These are phyloP conservation scores for Malacoraja senta DNA, from an alignment of 2,797 vertebrate species.

Conservation along the genomic window DNA sequence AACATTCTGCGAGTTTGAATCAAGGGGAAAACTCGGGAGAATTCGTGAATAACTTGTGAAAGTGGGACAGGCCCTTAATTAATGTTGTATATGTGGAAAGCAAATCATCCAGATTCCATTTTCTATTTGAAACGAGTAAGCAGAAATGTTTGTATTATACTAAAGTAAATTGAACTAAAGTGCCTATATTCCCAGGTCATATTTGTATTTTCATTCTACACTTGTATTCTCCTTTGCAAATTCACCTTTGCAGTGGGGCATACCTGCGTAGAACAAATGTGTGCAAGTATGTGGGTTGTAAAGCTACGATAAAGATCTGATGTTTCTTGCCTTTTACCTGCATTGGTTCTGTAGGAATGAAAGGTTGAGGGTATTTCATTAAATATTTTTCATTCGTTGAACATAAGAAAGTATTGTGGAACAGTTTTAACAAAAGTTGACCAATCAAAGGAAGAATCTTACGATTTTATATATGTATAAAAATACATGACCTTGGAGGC, in stretches of 20 bases:
- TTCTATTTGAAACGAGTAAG: not conserved
- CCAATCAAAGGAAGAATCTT: not conserved
- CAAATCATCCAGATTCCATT: not conserved
- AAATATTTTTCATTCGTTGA: not conserved
- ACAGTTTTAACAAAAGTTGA: not conserved
- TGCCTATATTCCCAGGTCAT: not conserved
- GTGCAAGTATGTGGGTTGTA: not conserved
- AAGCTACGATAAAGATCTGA: not conserved
- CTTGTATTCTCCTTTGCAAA: not conserved
- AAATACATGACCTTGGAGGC: too few relatives aligned
- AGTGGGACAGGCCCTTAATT: too few relatives aligned
- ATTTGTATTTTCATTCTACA: not conserved
- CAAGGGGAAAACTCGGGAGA: too few relatives aligned
- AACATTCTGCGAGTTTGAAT: too few relatives aligned
- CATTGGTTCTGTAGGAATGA: not conserved
- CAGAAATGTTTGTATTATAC: not conserved
- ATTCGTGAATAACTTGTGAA: too few relatives aligned
- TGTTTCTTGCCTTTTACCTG: not conserved
- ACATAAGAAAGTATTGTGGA: not conserved
- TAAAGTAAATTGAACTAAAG: too few relatives aligned
- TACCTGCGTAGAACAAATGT: not conserved
- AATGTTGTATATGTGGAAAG: too few relatives aligned
- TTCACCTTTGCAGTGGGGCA: not conserved
- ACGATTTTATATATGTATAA: too few relatives aligned
- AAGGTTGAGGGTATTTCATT: not conserved